Evolutionary conservation across 2,888 invertebrate species (phyloP).

Genomic region (Melipona beecheii): DNA sequence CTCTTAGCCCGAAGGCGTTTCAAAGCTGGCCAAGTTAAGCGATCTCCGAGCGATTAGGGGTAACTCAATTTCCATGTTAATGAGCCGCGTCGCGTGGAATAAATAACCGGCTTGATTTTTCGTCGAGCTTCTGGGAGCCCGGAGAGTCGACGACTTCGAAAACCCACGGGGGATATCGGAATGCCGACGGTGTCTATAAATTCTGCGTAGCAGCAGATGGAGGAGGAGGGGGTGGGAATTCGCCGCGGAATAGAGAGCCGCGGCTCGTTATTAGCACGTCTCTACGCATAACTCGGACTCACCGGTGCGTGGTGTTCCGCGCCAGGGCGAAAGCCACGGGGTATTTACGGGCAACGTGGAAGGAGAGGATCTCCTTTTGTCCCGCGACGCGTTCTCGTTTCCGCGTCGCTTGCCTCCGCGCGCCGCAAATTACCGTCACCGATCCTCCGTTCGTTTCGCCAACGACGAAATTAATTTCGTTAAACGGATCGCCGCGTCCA

Average conservation of each 20-base stretch:
- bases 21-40: background rate
- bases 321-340: conserved; percentile 13
- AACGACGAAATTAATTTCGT: conserved; percentile 45
- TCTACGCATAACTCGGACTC: conserved; percentile 80
- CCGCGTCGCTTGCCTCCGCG: conserved; percentile 32
- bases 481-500: conserved; percentile 19
- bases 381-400: conserved; percentile 37
- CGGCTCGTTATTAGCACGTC: conserved; percentile 82
- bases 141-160: conserved; percentile 22
- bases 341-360: conserved; percentile 62
- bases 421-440: conserved; percentile 33
- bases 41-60: conserved; percentile 3
- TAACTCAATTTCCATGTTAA: conserved; percentile 32
- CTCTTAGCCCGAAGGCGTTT: background rate
- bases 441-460: conserved; percentile 1
- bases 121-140: background rate
- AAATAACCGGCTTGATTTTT: conserved; percentile 11
- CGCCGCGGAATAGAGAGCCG: conserved; percentile 78
- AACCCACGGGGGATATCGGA: conserved; percentile 60
- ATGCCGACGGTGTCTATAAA: conserved; percentile 72
- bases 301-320: conserved; percentile 73
- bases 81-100: background rate
- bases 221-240: conserved; percentile 73
- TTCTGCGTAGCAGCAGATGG: conserved; percentile 71
- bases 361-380: conserved; percentile 47